phyloP scores from a whole-genome alignment of 1,140 invertebrate species.

The Hesperophylax magnus region DNA sequence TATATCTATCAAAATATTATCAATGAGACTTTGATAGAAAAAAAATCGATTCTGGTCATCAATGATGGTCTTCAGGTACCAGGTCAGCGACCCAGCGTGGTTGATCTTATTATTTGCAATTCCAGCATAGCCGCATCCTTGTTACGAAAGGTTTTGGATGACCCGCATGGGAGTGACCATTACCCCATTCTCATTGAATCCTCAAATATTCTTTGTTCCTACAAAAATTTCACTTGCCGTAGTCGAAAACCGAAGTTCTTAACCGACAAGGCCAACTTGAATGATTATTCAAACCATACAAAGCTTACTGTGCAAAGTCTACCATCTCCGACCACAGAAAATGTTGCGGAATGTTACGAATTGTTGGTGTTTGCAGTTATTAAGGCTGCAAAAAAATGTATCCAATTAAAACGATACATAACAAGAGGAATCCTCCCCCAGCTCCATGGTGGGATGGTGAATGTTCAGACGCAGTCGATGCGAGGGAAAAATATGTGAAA shows the following conservation, averaged over 20 bases:
- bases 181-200: background rate
- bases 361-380: too few species aligned
- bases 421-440: too few species aligned
- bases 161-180: background rate
- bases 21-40: too few species aligned
- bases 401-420: too few species aligned
- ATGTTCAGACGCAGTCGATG: too few species aligned
- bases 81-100: background rate
- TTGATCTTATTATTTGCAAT: background rate
- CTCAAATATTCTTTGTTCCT: background rate
- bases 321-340: too few species aligned
- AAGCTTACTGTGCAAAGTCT: background rate
- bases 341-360: too few species aligned
- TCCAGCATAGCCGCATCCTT: background rate
- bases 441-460: too few species aligned
- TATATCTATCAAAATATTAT: too few species aligned
- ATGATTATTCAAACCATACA: background rate
- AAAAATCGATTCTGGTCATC: too few species aligned
- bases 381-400: too few species aligned
- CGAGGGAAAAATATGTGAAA: too few species aligned
- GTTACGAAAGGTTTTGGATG: background rate
- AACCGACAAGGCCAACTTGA: background rate
- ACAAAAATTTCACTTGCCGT: background rate
- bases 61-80: background rate
- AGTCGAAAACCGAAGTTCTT: background rate